Base-by-base conservation (phyloP, 2,888 invertebrate genomes). In the Gnatocerus cornutus region DNA sequence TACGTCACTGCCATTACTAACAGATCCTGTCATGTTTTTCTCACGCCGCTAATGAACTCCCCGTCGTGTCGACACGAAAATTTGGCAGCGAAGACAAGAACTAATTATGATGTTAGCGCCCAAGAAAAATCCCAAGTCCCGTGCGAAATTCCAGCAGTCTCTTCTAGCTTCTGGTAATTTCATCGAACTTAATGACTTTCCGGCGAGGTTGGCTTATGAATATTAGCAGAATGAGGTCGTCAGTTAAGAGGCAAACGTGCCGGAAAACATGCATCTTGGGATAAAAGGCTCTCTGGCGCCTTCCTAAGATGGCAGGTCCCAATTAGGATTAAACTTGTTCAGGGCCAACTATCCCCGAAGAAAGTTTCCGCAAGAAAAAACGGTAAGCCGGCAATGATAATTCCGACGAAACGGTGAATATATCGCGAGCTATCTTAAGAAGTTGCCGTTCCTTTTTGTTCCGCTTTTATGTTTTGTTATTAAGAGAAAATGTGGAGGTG, bases 271-370 rank as follows among this genome's bases (percentile, higher is more conserved):
- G 39, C 59, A 59, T 52, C 33, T 10, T n/a, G 14, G 67, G 67
- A 58, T 67, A 67, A 67, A 67, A 67, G 56, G 59, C 30, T 50
- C 13, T 13, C 27, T 30, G 12, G 52, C 52, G 55, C 55, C 10
- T 37, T 39, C 43, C 7, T 41, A 50, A 67, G 67, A 67, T 67
- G 21, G 52, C 67, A 67, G 43, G 59, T 67, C 59, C 67, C 67
- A 67, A 67, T 67, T 67, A 59, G 67, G 67, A 67, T 67, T 67
- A 67, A 52, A 52, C 58, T 67, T 43, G 27, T 27, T 56, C 27
- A 10, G 21, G 3, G 55, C 0, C 6, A 10, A 53, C 52, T 53
- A 46, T 16, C 48, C n/a, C 10, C 48, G 53, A 55, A 16, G 14
- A 30, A 55, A 52, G 10, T 10, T 21, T 21, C 52, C 5, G 12